Evolutionary conservation across 2,113 vertebrate genomes (phyloP), one percentile per base, ranked within the genome.

Genomic region (Nesoenas mayeri): DNA sequence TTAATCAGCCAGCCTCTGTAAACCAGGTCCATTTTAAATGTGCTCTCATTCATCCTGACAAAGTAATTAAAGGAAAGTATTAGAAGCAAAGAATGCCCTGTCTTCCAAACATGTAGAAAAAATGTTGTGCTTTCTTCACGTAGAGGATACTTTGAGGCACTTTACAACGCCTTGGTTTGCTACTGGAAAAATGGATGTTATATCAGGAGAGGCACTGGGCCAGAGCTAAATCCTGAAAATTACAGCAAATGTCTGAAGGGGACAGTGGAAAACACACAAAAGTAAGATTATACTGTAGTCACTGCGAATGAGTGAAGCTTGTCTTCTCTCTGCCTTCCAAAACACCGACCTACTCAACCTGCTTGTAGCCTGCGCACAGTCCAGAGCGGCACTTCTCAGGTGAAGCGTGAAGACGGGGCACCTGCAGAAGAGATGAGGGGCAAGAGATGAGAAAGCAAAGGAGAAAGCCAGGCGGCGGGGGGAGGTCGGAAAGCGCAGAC

Each of bases 61-160:
- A 81, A 65, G 8, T 60, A 67, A 58, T 56, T 67, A 77, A 66
- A 82, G 32, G 20, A 70, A 77, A 78, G 28, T 31, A 56, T 32
- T 14, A 74, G 36, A 80, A 83, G 20, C 7, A 90, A 66, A 7
- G 13, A 83, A 81, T 34, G 5, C 1, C 2, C 4, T 7, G 4
- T 25, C 77, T 67, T 19, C 44, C 56, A 66, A 58, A 15, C 14
- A 20, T 65, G 31, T 28, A 19, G 17, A 34, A 82, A 79, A 79
- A 38, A 7, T 0, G 0, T 44, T 0, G 0, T 15, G 15, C 8
- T 65, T 66, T 70, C 44, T 79, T 18, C 28, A 19, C 34, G 47
- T 18, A 65, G n/a, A 66, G 19, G 40, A 36, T 62, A 38, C 38
- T 71, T 47, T 25, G 48, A 71, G 3, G 28, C 5, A 6, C 15